Conservation (phyloP, 2,888 invertebrate species). For the Sepioteuthis lessoniana region DNA sequence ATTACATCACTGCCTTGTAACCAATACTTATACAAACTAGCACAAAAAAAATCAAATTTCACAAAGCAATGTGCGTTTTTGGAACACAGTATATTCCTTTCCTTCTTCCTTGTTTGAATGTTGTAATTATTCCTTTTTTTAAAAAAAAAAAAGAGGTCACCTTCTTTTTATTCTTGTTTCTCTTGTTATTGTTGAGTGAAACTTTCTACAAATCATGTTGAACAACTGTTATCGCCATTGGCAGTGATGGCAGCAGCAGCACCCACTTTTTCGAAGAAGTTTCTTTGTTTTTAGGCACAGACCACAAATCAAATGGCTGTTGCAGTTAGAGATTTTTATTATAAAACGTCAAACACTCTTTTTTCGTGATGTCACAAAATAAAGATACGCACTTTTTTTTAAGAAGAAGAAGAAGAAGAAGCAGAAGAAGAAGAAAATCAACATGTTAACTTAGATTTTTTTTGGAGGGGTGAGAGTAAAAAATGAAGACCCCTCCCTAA, state of each 20-base stretch:
- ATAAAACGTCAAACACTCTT: not conserved
- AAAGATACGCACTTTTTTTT: not conserved
- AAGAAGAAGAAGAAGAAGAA: no score
- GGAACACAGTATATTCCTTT: not conserved
- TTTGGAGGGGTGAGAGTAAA: not conserved
- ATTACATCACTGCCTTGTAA: slow-evolving; percentile 25
- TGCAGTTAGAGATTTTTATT: not conserved
- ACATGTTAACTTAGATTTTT: not conserved
- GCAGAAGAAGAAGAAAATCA: no score
- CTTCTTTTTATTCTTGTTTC: not conserved
- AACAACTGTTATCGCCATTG: not conserved
- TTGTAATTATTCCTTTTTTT: not conserved
- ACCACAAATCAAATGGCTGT: not conserved
- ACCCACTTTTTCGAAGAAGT: not conserved
- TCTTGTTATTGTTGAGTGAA: not conserved
- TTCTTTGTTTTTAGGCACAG: not conserved
- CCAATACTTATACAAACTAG: not conserved
- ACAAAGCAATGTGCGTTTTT: not conserved
- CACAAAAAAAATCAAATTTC: not conserved
- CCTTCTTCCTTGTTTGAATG: not conserved
- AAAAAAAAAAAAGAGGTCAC: no score
- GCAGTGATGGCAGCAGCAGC: not conserved
- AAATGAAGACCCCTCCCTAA: not conserved
- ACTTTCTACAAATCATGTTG: no score
- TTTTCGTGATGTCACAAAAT: not conserved